These are phyloP conservation scores for fruit fly (Drosophila melanogaster) DNA, from an alignment of 1,140 invertebrate species.

Conservation along the genomic window DNA sequence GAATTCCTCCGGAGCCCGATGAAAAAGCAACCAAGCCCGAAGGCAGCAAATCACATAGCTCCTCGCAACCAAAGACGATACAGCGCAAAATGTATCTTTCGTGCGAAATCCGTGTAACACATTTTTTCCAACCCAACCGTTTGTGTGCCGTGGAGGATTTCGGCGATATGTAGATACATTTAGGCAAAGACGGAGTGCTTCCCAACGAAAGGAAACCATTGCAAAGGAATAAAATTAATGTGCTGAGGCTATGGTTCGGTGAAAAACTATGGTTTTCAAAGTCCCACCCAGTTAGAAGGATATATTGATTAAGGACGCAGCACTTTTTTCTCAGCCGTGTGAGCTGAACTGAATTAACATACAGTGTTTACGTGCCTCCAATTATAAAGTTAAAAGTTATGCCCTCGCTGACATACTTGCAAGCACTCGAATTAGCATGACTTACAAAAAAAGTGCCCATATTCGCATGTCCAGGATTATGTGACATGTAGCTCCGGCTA, in stretches of 20 bases:
- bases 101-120: slow-evolving; percentile 48
- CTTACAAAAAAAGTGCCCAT: slow-evolving; percentile 2
- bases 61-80: slow-evolving; percentile 37
- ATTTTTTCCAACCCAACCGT: slow-evolving; percentile 39
- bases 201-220: slow-evolving; percentile 2
- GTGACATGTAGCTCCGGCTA: slow-evolving; percentile 50
- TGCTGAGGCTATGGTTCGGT: slow-evolving; percentile 38
- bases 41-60: slow-evolving; percentile 15
- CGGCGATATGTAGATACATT: slow-evolving; percentile 25
- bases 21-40: slow-evolving; percentile 11
- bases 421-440: slow-evolving; percentile 1
- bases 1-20: neutral
- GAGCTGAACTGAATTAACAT: slow-evolving; percentile 31
- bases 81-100: slow-evolving; percentile 53
- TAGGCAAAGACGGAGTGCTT: slow-evolving; percentile 14
- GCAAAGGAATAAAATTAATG: slow-evolving; percentile 18
- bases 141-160: slow-evolving; percentile 18
- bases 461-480: slow-evolving; percentile 58
- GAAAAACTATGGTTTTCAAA: slow-evolving; percentile 56
- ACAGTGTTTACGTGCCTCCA: slow-evolving; percentile 36
- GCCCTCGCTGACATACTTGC: slow-evolving; percentile 27
- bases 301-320: slow-evolving; percentile 41
- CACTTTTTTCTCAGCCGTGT: slow-evolving; percentile 24
- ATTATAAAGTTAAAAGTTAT: slow-evolving; percentile 36
- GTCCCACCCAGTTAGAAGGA: slow-evolving; percentile 55